Base-by-base conservation (phyloP, 2,888 invertebrate species). In the Pachliopta kotzebuea region DNA sequence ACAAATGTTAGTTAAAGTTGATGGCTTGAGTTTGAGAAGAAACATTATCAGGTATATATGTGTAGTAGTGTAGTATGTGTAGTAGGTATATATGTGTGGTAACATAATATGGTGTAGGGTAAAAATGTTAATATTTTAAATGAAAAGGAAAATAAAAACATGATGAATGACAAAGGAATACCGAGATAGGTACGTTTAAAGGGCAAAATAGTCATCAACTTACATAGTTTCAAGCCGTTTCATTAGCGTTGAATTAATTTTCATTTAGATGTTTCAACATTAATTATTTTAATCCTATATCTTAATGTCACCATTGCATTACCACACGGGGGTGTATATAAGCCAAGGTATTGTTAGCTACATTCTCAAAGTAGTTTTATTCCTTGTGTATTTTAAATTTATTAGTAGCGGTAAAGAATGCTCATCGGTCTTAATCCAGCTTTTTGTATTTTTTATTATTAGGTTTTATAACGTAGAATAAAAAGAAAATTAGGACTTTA, bases 221-320 rank as follows among this genome's bases (percentile, higher is more conserved):
- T 26, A 26, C 26, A 26, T 26, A 59, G 54, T 54, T 62, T 50
- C 20, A 37, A 50, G 21, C 24, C 17, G 50, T 55, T 29, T 24
- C 52, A 59, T 49, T 66, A 50, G 29, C n/a, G 54, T 14, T n/a
- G 37, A 55, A 66, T 42, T 50, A 49, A 59, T 56, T 59, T 50
- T 50, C 55, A 56, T 59, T 59, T 23, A 45, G 37, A 65, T 54
- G 61, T 50, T 31, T 61, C 50, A 56, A 57, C 61, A 57, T 57
- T 31, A 65, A 65, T 61, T 58, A 55, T 54, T 45, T 61, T 37
- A 65, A 65, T 61, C 49, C 45, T 31, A 49, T 61, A 49, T 65
- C 64, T 56, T 29, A 61, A 57, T 24, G 56, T 61, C 29, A 23
- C 23, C 11, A 31, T 61, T 61, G 57, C 57, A 37, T 49, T 31